Base-by-base conservation (phyloP, 92 coral and sea anemone genomes). In the Actinostola sp. region DNA sequence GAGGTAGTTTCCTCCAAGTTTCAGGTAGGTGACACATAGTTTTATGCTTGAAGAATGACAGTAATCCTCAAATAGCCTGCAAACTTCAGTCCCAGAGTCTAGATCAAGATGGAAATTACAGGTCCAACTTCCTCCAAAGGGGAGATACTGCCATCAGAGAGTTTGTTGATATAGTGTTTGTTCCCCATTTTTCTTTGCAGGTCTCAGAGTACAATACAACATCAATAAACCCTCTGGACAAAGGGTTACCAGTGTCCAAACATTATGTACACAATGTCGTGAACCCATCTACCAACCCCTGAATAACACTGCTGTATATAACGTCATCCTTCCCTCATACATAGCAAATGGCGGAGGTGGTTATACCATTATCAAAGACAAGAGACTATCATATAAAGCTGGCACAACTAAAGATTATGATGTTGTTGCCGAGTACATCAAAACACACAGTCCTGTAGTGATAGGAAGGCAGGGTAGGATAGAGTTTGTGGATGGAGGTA, bases 251-350 rank as follows among this genome's bases (percentile, higher is more conserved):
- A 42, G 63, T n/a, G 57, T 91, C 27, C 70, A 82, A 41, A 83
- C 81, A 11, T 89, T 85, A 23, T 83, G 93, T 52, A 70, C 88
- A 1, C 23, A 60, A 15, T 91, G 97, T 55, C 64, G 63, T 34
- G 75, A 73, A 50, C 88, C 97, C 33, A 36, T 57, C 20, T 93
- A 88, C 80, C 71, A 70, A 35, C 90, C 92, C 33, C 82, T 93
- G 36, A 63, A 60, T 67, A 32, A 39, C 55, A 51, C 82, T 8
- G 63, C 73, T 9, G 56, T 69, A 16, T 93, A 93, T 88, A 93
- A 82, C 70, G 79, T 93, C 38, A 75, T 91, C 28, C 69, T 83
- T 5, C 43, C 81, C 52, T 91, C 98, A 20, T 93, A 88, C 53
- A 71, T 88, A 49, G 86, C 79, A 10, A 57, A 76, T 3, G 89